Percentiles rank a stretch among this genome's conserved stretches.
These are phyloP conservation scores for Perognathus longimembris DNA, from an alignment of 2,113 vertebrate genomes.

Conservation along the genomic window DNA sequence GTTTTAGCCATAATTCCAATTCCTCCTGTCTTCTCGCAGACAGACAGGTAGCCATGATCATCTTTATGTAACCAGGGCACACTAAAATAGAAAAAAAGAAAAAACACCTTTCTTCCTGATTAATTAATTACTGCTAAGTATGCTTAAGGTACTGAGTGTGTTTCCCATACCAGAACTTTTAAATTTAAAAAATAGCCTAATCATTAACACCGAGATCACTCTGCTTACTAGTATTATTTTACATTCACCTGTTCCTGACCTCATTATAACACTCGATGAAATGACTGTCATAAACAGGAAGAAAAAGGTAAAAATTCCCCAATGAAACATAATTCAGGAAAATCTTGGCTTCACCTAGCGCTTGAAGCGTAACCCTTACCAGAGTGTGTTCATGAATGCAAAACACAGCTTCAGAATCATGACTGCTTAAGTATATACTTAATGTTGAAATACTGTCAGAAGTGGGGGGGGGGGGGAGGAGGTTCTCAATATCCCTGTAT, in stretches of 20 bases:
- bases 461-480: slow-evolving; percentile 46
- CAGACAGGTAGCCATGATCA: slow-evolving; percentile 82
- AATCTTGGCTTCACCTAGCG: slow-evolving; percentile 87
- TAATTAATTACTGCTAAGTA: slow-evolving; percentile 88
- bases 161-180: slow-evolving; percentile 88
- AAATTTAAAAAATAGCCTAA: slow-evolving; percentile 88
- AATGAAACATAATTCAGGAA: slow-evolving; percentile 89
- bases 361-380: slow-evolving; percentile 85
- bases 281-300: slow-evolving; percentile 90
- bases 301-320: slow-evolving; percentile 88
- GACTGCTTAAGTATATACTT: slow-evolving; percentile 86
- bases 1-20: too few species aligned
- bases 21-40: slow-evolving; percentile 77
- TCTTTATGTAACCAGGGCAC: slow-evolving; percentile 83
- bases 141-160: slow-evolving; percentile 82
- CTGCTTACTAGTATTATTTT: slow-evolving; percentile 88
- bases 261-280: slow-evolving; percentile 89
- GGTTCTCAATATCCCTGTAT: slow-evolving; percentile 81
- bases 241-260: slow-evolving; percentile 90
- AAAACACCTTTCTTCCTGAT: slow-evolving; percentile 83
- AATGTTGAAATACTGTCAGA: slow-evolving; percentile 81
- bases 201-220: slow-evolving; percentile 88
- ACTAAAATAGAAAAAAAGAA: slow-evolving; percentile 75
- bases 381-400: slow-evolving; percentile 86
- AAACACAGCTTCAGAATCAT: slow-evolving; percentile 83